Evolutionary conservation across 2,113 vertebrate species (phyloP).

Genomic region (Podocnemis expansa): DNA sequence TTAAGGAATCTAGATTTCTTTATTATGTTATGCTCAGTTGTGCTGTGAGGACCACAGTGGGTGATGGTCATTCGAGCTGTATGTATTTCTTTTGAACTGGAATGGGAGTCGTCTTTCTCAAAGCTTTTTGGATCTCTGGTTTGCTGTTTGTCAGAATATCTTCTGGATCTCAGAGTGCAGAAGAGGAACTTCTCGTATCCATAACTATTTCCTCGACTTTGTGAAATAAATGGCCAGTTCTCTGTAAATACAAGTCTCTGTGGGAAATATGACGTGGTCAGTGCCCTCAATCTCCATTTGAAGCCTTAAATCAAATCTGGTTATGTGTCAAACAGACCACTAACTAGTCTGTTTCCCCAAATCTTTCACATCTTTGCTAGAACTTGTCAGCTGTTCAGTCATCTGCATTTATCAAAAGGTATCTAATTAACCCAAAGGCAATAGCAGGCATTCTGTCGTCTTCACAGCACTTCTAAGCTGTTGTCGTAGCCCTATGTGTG

Average conservation of each 20-base stretch:
- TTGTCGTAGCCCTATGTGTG: background rate
- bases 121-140: background rate
- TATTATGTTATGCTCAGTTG: background rate
- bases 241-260: background rate
- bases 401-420: background rate
- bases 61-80: background rate
- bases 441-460: background rate
- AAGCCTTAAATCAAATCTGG: background rate
- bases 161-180: background rate
- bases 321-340: background rate
- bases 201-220: background rate
- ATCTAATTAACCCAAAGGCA: background rate
- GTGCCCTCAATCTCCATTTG: background rate
- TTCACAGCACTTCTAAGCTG: background rate
- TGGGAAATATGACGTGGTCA: background rate
- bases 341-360: background rate
- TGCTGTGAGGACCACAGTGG: background rate
- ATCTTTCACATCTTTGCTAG: background rate
- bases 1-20: background rate
- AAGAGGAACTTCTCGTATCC: background rate
- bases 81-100: background rate
- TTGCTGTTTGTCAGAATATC: background rate
- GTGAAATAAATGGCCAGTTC: background rate
- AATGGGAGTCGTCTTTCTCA: background rate
- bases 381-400: background rate